Percentiles rank a stretch among this genome's conserved stretches.
Conservation (phyloP, 2,888 invertebrate species). For the Tetranychus truncatus region DNA sequence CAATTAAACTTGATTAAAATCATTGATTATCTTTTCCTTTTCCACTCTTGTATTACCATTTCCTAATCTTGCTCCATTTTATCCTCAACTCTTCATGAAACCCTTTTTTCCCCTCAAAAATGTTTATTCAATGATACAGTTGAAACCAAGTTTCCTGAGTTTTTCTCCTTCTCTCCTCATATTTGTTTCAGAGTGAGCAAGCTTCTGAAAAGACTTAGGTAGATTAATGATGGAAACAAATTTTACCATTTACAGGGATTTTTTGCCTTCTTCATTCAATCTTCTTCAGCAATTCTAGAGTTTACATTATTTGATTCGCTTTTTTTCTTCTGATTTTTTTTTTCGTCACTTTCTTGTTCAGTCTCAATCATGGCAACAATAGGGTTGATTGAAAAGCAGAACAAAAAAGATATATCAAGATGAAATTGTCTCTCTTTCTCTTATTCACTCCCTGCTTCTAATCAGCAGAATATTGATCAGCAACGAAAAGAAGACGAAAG, state of each 20-base stretch:
- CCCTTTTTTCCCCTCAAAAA: not conserved
- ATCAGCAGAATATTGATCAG: too few relatives aligned
- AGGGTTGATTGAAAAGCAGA: too few relatives aligned
- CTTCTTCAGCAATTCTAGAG: not conserved
- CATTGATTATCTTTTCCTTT: not conserved
- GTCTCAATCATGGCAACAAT: too few relatives aligned
- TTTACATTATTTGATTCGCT: not conserved
- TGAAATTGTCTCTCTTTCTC: too few relatives aligned
- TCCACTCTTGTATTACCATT: not conserved
- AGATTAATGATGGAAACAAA: not conserved
- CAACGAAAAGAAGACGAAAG: not conserved
- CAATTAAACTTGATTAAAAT: not conserved
- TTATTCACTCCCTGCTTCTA: too few relatives aligned
- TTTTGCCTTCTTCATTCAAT: not conserved
- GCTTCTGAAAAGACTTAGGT: not conserved
- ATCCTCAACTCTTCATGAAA: not conserved
- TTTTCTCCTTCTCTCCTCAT: not conserved
- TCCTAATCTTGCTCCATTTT: not conserved
- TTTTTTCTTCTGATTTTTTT: not conserved
- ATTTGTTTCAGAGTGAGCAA: not conserved
- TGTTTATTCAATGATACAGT: not conserved
- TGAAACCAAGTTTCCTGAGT: not conserved
- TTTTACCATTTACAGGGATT: not conserved
- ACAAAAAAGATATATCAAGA: too few relatives aligned
- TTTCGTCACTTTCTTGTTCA: too few relatives aligned